phyloP scores from a whole-genome alignment of 2,113 vertebrate genomes.

The Tragelaphus scriptus region DNA sequence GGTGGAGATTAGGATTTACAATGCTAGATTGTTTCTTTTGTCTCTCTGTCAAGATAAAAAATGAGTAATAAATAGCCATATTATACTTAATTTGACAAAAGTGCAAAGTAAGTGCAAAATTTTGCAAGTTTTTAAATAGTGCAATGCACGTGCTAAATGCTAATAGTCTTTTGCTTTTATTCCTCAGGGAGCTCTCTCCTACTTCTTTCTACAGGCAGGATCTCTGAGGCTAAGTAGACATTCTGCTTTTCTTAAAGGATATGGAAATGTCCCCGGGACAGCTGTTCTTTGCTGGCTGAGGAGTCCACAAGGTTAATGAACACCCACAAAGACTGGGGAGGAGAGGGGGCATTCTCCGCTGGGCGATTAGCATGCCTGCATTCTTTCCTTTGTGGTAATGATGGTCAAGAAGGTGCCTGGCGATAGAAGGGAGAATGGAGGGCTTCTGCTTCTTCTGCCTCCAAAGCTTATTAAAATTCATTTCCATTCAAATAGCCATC shows the following conservation, averaged over 20 bases:
- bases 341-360: background rate
- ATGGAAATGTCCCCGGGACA: constrained; percentile 56
- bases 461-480: constrained; percentile 69
- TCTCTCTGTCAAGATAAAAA: constrained; percentile 28
- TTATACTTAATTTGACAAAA: constrained; percentile 50
- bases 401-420: constrained; percentile 57
- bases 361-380: background rate
- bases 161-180: background rate
- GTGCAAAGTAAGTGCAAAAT: constrained; percentile 17
- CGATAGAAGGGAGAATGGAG: constrained; percentile 44
- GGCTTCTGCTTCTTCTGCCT: constrained; percentile 42
- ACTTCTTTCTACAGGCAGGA: background rate
- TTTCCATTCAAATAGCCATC: constrained; percentile 69
- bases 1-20: background rate
- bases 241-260: constrained; percentile 43
- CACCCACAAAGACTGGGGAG: constrained; percentile 52
- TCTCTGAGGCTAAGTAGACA: background rate
- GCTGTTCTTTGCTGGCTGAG: constrained; percentile 20
- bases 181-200: background rate
- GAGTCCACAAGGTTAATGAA: constrained; percentile 64
- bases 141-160: background rate
- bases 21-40: background rate
- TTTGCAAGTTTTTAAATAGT: constrained; percentile 28
- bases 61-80: constrained; percentile 2
- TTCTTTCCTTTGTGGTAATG: constrained; percentile 51